These are phyloP conservation scores for Paramormyrops kingsleyae DNA, from an alignment of 2,113 vertebrate species.

Conservation along the genomic window DNA sequence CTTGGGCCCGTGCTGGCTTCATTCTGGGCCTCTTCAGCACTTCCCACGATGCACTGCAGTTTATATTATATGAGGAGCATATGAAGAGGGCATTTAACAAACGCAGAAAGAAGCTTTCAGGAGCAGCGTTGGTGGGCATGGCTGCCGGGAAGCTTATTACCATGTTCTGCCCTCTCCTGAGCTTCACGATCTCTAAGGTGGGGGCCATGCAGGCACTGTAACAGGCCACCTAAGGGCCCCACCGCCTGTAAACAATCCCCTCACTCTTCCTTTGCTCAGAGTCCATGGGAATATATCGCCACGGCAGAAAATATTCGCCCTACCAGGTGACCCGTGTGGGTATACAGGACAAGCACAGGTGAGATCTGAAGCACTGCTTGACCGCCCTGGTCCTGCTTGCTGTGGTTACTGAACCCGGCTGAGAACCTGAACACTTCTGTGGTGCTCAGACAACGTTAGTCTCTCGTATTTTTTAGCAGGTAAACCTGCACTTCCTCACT, in stretches of 20 bases:
- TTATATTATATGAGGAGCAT: constrained; percentile 89
- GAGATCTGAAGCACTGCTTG: not conserved
- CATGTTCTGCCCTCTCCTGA: not conserved
- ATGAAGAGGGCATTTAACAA: constrained; percentile 85
- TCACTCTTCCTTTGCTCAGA: not conserved
- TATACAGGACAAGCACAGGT: constrained; percentile 87
- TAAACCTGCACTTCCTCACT: not conserved
- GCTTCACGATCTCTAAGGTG: not conserved
- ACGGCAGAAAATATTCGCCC: constrained; percentile 96
- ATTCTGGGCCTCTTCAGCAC: constrained; percentile 89
- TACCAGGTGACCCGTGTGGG: constrained; percentile 93
- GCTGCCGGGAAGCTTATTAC: not conserved
- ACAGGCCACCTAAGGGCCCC: not conserved
- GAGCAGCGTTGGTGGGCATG: constrained; percentile 77
- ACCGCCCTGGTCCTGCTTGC: not conserved
- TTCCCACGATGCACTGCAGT: constrained; percentile 92
- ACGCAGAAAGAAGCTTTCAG: constrained; percentile 66
- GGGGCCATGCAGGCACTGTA: not conserved
- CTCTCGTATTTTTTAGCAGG: not conserved
- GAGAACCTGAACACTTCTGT: not conserved
- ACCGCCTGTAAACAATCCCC: not conserved
- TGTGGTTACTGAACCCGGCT: not conserved
- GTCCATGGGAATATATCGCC: constrained; percentile 71
- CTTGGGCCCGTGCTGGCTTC: constrained; percentile 59
- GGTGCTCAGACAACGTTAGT: not conserved